phyloP scores from a whole-genome alignment of 2,888 invertebrate species.

The Protophormia terraenovae region DNA sequence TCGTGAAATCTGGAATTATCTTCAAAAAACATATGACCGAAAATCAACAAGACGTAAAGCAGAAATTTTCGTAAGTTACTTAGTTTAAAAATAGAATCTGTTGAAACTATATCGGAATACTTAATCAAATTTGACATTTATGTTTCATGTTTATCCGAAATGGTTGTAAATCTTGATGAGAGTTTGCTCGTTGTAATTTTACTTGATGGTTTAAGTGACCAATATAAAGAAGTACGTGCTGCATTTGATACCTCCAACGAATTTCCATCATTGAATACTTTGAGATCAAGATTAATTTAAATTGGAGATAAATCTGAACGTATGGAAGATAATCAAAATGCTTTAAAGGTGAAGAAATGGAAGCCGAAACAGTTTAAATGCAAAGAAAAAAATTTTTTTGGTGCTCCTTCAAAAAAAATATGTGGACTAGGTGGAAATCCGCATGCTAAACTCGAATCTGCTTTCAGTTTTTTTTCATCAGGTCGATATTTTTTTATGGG shows the following conservation, averaged over 20 bases:
- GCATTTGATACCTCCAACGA: conserved; percentile 29
- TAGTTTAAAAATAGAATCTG: conserved; percentile 26
- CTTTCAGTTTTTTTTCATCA: too few species aligned
- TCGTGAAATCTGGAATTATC: conserved; percentile 15
- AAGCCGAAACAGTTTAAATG: neutral
- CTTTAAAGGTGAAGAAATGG: conserved; percentile 16
- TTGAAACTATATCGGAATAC: neutral
- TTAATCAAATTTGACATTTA: conserved; percentile 31
- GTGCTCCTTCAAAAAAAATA: too few species aligned
- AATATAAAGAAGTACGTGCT: conserved; percentile 20
- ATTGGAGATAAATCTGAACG: neutral
- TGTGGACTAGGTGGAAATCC: too few species aligned
- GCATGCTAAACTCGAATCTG: too few species aligned
- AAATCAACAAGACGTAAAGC: conserved; percentile 31
- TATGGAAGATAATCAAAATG: neutral
- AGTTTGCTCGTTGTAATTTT: conserved; percentile 17
- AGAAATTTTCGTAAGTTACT: conserved; percentile 29
- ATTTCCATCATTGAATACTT: neutral
- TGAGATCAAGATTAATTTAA: conserved; percentile 20
- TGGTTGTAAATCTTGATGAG: conserved; percentile 32
- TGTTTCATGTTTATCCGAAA: conserved; percentile 22
- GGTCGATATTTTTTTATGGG: too few species aligned
- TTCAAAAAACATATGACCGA: conserved; percentile 26
- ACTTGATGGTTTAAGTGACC: conserved; percentile 14
- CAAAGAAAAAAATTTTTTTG: too few species aligned